Base-by-base conservation (phyloP, 1,140 invertebrate species). In the Nasonia longicornis region DNA sequence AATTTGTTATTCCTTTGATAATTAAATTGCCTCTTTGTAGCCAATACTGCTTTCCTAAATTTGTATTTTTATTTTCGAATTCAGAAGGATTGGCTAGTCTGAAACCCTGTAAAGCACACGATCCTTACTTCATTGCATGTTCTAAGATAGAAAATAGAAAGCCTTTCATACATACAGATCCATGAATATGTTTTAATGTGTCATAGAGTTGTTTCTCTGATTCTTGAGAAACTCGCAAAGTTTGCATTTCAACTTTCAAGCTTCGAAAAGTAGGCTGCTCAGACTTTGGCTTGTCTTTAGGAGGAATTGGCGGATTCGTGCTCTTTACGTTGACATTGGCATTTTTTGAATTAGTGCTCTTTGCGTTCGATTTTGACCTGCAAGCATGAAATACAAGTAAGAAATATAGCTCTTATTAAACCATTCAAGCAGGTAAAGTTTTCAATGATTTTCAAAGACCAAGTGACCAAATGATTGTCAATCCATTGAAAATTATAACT, bases 191-290 rank as follows among this genome's bases (percentile, higher is more conserved):
- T 82, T 93, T 93, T 31, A 96, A 87, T 11, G 95, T 95, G 80
- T 95, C 93, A 86, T 95, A 92, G 20, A 95, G 92, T 83, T 93
- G 88, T 84, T 94, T 93, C 84, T 95, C 93, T 64, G 93, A 93
- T 83, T 94, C 92, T 64, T 94, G 91, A 52, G 90, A 92, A 3
- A 96, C 87, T 29, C 92, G 90, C 66, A 96, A 87, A 8, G 93
- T 94, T 85, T 95, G 94, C 87, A 96, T 90, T 88, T 95, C 94
- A 79, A 95, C 94, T 87, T 95, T 95, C 0, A 94, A 89, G 67
- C 78, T 83, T 31, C 67, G n/a, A 58, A 31, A 12, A n/a, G 20
- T 70, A 42, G 76, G 45, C 35, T 3, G 45, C 35, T 7, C 52
- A 74, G 38, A 64, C 74, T 80, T 82, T 52, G 29, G 29, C 66